phyloP scores from a whole-genome alignment of 2,888 invertebrate genomes.

The Azorinus chamasolen region DNA sequence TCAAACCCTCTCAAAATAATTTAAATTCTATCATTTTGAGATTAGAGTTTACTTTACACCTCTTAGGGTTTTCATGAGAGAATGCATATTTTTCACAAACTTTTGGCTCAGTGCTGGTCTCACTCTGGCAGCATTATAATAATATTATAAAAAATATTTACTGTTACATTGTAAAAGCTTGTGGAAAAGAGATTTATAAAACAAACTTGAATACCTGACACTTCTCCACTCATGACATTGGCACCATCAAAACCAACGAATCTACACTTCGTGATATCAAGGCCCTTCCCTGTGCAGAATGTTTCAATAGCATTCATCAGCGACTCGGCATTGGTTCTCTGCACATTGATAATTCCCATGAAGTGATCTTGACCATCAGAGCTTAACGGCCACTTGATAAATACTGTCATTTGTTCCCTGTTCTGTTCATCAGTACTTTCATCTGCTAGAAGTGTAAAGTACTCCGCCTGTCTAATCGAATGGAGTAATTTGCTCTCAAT shows the following conservation, averaged over 20 bases:
- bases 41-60: too few relatives aligned
- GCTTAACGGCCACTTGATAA: neutral
- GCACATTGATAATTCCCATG: conserved; percentile 9
- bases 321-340: conserved; percentile 14
- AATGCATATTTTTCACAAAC: too few relatives aligned
- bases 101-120: too few relatives aligned
- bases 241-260: conserved; percentile 30
- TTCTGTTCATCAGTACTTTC: conserved; percentile 34
- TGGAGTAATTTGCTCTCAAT: conserved; percentile 27
- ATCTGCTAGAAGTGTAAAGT: conserved; percentile 20
- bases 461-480: conserved; percentile 7
- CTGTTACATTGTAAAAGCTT: too few relatives aligned
- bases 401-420: conserved; percentile 12
- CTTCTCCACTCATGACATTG: conserved; percentile 26
- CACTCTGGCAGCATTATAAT: too few relatives aligned
- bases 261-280: neutral
- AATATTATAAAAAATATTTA: too few relatives aligned
- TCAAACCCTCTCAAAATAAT: too few relatives aligned
- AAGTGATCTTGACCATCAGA: conserved; percentile 5
- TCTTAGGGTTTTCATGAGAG: too few relatives aligned
- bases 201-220: neutral
- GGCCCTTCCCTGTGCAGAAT: conserved; percentile 6
- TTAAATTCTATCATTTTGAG: too few relatives aligned
- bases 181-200: too few relatives aligned
- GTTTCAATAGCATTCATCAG: conserved; percentile 8